Evolutionary conservation across 2,888 invertebrate species (phyloP).

Genomic region (Thelaira solivaga): DNA sequence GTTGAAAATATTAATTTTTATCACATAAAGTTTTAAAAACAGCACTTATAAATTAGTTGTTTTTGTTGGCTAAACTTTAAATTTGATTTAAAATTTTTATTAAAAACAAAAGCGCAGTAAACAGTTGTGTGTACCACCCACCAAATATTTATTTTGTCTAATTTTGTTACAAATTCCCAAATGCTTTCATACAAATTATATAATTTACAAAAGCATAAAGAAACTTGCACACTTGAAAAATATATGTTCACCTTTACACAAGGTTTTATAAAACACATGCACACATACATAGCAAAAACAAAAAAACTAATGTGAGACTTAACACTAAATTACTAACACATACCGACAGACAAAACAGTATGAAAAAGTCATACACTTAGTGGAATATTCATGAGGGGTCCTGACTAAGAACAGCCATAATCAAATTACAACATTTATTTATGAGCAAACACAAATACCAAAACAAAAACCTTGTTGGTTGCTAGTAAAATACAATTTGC

Average conservation of each 20-base stretch:
- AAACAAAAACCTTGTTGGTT: neutral
- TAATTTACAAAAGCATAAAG: neutral
- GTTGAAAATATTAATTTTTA: too few species aligned
- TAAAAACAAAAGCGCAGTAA: neutral
- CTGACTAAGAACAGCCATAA: conserved; percentile 42
- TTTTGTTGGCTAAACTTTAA: too few species aligned
- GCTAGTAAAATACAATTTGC: conserved; percentile 19
- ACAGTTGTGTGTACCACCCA: neutral
- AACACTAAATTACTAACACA: conserved; percentile 6
- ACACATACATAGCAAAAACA: neutral
- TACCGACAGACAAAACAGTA: neutral
- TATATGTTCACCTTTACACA: conserved; percentile 26
- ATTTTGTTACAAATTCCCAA: conserved; percentile 13
- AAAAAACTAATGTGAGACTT: neutral
- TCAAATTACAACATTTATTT: conserved; percentile 57
- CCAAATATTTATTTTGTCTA: conserved; percentile 11
- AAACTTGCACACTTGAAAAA: neutral
- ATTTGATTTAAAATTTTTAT: neutral
- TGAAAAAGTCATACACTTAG: neutral
- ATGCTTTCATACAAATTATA: conserved; percentile 6
- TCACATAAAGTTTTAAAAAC: too few species aligned
- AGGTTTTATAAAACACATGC: neutral
- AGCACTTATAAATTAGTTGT: too few species aligned
- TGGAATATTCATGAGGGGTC: neutral
- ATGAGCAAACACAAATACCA: conserved; percentile 36